Base-by-base conservation (phyloP, 2,113 vertebrate genomes). In the Carassius carassius region DNA sequence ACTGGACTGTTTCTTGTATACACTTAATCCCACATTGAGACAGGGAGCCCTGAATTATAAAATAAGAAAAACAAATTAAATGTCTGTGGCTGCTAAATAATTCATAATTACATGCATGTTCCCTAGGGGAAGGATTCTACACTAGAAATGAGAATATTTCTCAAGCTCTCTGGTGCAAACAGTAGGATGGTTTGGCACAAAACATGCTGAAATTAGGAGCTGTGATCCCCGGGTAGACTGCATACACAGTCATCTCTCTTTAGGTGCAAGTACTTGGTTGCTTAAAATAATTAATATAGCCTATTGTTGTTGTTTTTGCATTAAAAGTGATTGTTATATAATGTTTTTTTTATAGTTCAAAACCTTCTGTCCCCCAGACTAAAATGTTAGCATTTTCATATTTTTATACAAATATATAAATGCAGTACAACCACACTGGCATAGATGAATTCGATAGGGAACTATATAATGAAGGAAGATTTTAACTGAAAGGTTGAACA, bases 51-150 rank as follows among this genome's bases (percentile, higher is more conserved):
- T 86, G 72, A 89, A 76, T 70, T 78, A 81, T 89, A 86, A 86
- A 60, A 37, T 51, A 87, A 51, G 73, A 51, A 85, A 76, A 74
- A 63, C 19, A 85, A 35, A 81, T 19, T 1, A 65, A 65, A 54
- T 58, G 88, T 90, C 88, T 93, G 91, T 80, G 81, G 49, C 49
- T 60, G 89, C 81, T 82, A 87, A 90, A 92, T 93, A 90, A 93
- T 92, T 92, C 85, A 84, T 92, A 93, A 93, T 92, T 89, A 91
- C 86, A 92, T 92, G 89, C 91, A 92, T 88, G 86, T 84, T 88
- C 92, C 92, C 89, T 12, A 78, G 88, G 75, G 87, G 49, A 88
- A 77, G 21, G 62, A 74, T 89, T 88, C 89, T 88, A 87, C 88
- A 72, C 89, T 85, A 85, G 86, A 88, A 88, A 90, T 89, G 65